Base-by-base conservation (phyloP, 2,113 vertebrate species). In the Anoplopoma fimbria region DNA sequence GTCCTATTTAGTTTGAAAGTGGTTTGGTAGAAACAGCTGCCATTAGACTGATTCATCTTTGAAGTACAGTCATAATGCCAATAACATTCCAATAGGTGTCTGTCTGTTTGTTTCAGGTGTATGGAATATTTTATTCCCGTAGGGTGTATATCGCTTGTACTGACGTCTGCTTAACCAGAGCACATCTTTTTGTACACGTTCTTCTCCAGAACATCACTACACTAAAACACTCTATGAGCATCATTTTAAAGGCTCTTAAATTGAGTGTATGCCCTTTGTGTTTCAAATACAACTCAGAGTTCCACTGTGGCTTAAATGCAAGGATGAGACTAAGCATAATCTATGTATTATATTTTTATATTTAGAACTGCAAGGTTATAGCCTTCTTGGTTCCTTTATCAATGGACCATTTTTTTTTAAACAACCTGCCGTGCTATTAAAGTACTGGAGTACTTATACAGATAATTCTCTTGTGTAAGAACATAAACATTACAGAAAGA, bases 371-470 rank as follows among this genome's bases (percentile, higher is more conserved):
- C 13, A 45, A 55, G 2, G 27, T 29, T 31, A 47, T 5, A 81
- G 47, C 62, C 1, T n/a, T 62, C 1, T 34, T 38, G 23, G 31
- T 70, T 29, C 29, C 4, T 4, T 67, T 12, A 79, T 58, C 10
- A 63, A 45, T 75, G 14, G 45, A 64, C 1, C 23, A 2, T 7
- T 31, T 47, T 75, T 82, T 36, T 60, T 51, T 53, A 82, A 75
- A 69, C 33, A 88, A 83, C 9, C 14, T 72, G 68, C 51, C 1
- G 2, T 79, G 33, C 78, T 82, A 34, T 64, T 79, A 53, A 65
- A 70, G 27, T 61, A 77, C 51, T 51, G 47, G 17, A 58, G 40
- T 53, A 33, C 25, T 67, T 40, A 70, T 31, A 72, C 25, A 63
- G 25, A 62, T 60, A 38, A 64, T 25, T 0, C 0, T 51, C 68